Evolutionary conservation across 2,113 vertebrate species (phyloP).

Genomic region (Centropus unirufus): DNA sequence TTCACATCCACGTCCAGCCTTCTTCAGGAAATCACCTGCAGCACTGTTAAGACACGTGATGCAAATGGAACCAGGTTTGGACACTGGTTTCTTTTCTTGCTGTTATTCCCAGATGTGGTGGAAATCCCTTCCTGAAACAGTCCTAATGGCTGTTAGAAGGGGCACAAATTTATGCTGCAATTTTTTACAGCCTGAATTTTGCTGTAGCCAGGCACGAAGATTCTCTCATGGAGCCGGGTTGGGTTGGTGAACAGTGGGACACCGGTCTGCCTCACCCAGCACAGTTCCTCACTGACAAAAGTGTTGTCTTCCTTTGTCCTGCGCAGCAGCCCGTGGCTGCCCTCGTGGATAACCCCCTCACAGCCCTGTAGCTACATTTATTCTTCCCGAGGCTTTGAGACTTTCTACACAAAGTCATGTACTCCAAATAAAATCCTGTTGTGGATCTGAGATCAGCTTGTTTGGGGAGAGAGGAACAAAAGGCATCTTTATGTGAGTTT

Average conservation of each 20-base stretch:
- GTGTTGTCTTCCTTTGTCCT: slow-evolving; percentile 57
- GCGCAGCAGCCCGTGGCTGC: not conserved
- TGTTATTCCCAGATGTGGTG: not conserved
- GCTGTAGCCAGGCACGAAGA: slow-evolving; percentile 37
- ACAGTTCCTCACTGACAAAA: slow-evolving; percentile 31
- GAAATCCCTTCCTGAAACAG: not conserved
- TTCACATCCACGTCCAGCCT: not conserved
- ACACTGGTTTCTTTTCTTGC: not conserved
- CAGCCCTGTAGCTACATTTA: not conserved
- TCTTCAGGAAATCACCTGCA: slow-evolving; percentile 20
- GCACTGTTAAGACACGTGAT: not conserved
- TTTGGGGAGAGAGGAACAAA: slow-evolving; percentile 8
- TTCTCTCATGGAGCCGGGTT: not conserved
- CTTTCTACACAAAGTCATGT: slow-evolving; percentile 6
- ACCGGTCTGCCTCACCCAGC: not conserved
- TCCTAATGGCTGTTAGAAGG: slow-evolving; percentile 13
- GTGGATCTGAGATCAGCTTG: not conserved
- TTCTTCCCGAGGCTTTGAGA: slow-evolving; percentile 8
- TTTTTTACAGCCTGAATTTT: slow-evolving; percentile 11
- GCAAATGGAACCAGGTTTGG: not conserved
- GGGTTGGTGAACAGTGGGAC: not conserved
- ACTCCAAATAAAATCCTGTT: slow-evolving; percentile 50
- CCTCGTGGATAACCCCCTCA: not conserved
- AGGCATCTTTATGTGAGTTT: not conserved
- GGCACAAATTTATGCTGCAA: slow-evolving; percentile 42